These are phyloP conservation scores for Apodemia hepburni DNA, from an alignment of 2,888 invertebrate genomes.

Conservation along the genomic window DNA sequence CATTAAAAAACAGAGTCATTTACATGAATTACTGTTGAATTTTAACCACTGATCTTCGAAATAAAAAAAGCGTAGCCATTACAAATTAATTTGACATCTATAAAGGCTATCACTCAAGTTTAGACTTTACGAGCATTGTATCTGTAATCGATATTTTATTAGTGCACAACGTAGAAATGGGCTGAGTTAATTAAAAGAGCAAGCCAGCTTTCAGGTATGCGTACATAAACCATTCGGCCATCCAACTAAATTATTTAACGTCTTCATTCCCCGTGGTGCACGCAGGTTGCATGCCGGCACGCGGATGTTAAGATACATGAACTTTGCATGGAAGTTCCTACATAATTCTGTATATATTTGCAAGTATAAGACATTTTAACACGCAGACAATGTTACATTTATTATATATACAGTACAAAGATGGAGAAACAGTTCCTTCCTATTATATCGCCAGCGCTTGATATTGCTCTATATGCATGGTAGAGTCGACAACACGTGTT, in stretches of 20 bases:
- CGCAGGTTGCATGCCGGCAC: slow-evolving; percentile 71
- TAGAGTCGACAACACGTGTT: slow-evolving; percentile 2
- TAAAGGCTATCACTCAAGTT: slow-evolving; percentile 12
- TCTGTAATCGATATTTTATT: slow-evolving; percentile 20
- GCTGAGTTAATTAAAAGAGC: slow-evolving; percentile 38
- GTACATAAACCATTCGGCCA: slow-evolving; percentile 64
- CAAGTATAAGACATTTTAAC: slow-evolving; percentile 28
- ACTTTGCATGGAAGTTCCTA: slow-evolving; percentile 31
- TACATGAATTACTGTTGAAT: background rate
- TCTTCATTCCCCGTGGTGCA: slow-evolving; percentile 75
- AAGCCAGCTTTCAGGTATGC: slow-evolving; percentile 42
- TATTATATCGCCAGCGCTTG: slow-evolving; percentile 3
- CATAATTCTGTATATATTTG: slow-evolving; percentile 29
- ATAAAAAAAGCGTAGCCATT: background rate
- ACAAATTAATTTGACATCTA: slow-evolving; percentile 4
- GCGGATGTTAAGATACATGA: slow-evolving; percentile 61
- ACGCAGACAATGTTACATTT: slow-evolving; percentile 18
- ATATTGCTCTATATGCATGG: background rate
- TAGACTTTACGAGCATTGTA: background rate
- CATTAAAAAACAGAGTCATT: too few species aligned
- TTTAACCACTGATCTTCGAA: background rate
- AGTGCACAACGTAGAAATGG: slow-evolving; percentile 17
- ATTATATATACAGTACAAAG: background rate
- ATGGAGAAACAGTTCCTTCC: slow-evolving; percentile 11
- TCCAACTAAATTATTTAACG: slow-evolving; percentile 78